Evolutionary conservation across 2,113 vertebrate species (phyloP), one percentile per base, ranked within the genome.

Genomic region (Corythaeola cristata): DNA sequence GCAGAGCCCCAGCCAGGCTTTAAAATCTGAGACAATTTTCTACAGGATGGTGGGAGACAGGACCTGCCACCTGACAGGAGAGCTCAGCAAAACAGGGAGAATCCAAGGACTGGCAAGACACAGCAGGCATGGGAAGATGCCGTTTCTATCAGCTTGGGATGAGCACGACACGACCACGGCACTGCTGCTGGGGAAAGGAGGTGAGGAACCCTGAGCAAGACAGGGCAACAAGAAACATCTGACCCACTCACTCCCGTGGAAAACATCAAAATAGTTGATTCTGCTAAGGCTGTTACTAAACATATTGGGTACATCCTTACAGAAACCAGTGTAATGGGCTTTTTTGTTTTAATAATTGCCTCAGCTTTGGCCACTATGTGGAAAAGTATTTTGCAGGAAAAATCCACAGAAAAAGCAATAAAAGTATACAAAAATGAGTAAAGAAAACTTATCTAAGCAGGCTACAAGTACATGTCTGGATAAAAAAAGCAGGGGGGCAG

Each of bases 91-190:
- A 55, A 19, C 9, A 0, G 4, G 35, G 56, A 37, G 56, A 49
- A n/a, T 2, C n/a, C 5, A 27, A 66, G 58, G 58, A 20, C 3
- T 12, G 28, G 52, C n/a, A 47, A 24, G 50, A 24, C 2, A 11
- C 1, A 11, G 26, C 28, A 2, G 0, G 50, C 21, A 16, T 2
- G 8, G 50, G 58, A 62, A 50, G 75, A 24, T 2, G 35, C 26
- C 1, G 32, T 24, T 53, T 15, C 30, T 11, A 12, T 6, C 35
- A n/a, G 77, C 60, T 73, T 33, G 8, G 16, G 18, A 13, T 18
- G 30, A 53, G 32, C 19, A 6, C 47, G 30, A 55, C 15, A 39
- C 5, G 2, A 32, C 26, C 5, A 28, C 52, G 58, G 35, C 69
- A 14, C 69, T 15, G 22, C 60, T 28, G 44, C 8, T 33, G 39